Base-by-base conservation (phyloP, 2,888 invertebrate species). In the Xanthorhoe designata region DNA sequence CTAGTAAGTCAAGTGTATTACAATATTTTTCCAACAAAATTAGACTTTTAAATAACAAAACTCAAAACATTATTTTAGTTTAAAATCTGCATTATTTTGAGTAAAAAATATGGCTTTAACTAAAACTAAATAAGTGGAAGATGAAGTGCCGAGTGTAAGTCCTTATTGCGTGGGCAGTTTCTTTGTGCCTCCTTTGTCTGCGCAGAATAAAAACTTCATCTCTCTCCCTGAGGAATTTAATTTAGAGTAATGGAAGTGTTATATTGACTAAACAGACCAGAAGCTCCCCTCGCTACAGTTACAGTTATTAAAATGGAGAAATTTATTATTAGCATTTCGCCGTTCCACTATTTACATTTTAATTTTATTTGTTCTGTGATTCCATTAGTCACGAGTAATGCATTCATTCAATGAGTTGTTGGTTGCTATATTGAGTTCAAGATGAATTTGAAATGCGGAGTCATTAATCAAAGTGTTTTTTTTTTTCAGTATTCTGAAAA, bases 241-340 rank as follows among this genome's bases (percentile, higher is more conserved):
- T 93, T 92, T 92, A 88, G 86, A 91, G 91, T 93, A 92, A 92
- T 93, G 93, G 93, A 92, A 92, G 92, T 93, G 93, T 93, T 93
- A 92, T 92, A 93, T 92, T 93, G 93, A 92, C 93, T 93, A 92
- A 93, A 91, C 92, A 93, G 92, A 90, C 91, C 91, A 91, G 90
- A 89, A 86, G 86, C 85, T 88, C 92, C 93, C 92, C 93, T 90
- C 80, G 83, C 82, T 78, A 80, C 86, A 83, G 92, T 89, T 89
- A 92, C 92, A 91, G 92, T 93, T 93, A 93, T 93, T 93, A 93
- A 93, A 93, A 93, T 92, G 93, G 91, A 88, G 92, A 93, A 91
- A 92, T 92, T 92, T 93, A 92, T 93, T 92, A 92, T 93, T 92
- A 92, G 89, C 91, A 88, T 90, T 91, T 88, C 88, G 80, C 82